Evolutionary conservation across 2,888 invertebrate genomes (phyloP).

Genomic region (Lochmaea capreae): DNA sequence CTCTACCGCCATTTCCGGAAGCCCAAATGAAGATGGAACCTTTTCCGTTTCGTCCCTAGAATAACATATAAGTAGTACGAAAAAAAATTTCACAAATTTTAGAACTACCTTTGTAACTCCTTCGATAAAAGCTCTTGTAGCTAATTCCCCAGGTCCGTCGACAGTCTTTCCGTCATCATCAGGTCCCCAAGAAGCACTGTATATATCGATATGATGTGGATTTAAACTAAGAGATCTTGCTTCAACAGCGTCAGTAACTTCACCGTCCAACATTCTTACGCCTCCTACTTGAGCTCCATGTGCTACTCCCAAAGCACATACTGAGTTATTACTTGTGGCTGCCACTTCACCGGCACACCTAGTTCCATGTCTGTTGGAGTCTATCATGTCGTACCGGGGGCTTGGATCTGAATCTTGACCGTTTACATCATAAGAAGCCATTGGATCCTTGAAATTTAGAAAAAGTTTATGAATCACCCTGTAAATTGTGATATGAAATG

Average conservation of each 20-base stretch:
- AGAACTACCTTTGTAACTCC: conserved; percentile 87
- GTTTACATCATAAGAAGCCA: conserved; percentile 97
- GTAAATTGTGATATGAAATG: conserved; percentile 7
- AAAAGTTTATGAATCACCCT: background rate
- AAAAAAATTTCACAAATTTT: conserved; percentile 1
- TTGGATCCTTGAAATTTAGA: conserved; percentile 78
- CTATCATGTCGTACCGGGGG: conserved; percentile 96
- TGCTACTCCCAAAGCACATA: conserved; percentile 97
- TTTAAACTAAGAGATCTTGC: conserved; percentile 93
- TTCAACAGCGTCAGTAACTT: conserved; percentile 99
- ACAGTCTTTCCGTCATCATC: conserved; percentile 99
- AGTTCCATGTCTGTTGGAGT: conserved; percentile 95
- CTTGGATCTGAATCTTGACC: conserved; percentile 96
- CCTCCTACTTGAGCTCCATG: conserved; percentile 91
- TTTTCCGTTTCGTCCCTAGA: conserved; percentile 88
- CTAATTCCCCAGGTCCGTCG: conserved; percentile 96
- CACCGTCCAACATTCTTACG: conserved; percentile 97
- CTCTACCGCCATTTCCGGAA: conserved; percentile 96
- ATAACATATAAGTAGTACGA: conserved; percentile 19
- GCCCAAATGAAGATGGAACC: conserved; percentile 99
- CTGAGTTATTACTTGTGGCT: conserved; percentile 94
- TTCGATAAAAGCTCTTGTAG: conserved; percentile 93
- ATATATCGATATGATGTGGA: conserved; percentile 97
- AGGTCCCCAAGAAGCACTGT: conserved; percentile 98
- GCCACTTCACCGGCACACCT: conserved; percentile 98